Evolutionary conservation across 2,888 invertebrate species (phyloP).

Genomic region (Calameuta idolon): DNA sequence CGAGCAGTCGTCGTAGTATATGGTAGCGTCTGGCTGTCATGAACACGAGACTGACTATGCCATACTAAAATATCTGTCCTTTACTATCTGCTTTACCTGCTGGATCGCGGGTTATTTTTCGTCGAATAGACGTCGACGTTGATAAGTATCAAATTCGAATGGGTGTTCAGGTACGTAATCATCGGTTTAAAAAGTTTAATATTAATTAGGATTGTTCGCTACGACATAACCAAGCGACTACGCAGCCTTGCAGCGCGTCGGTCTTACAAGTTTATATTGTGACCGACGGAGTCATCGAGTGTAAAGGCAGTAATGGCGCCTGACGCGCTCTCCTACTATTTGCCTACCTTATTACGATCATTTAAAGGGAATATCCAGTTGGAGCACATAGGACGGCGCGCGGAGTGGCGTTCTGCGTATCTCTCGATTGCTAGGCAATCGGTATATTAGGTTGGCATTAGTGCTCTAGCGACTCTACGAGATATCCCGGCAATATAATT

Average conservation of each 20-base stretch:
- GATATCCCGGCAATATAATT: constrained; percentile 7
- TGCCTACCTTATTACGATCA: constrained; percentile 2
- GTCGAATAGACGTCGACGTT: not conserved
- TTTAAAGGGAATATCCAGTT: constrained; percentile 3
- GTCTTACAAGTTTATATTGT: not conserved
- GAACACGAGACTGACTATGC: not conserved
- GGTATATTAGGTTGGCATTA: not conserved
- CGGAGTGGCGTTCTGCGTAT: not conserved
- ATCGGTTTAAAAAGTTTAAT: not conserved
- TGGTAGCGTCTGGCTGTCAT: not conserved
- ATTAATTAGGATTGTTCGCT: not conserved
- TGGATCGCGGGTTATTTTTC: not conserved
- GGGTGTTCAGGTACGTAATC: not conserved
- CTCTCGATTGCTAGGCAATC: not conserved
- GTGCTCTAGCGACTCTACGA: not conserved
- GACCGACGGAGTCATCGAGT: not conserved
- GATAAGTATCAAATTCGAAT: not conserved
- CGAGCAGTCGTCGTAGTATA: not conserved
- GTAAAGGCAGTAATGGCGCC: not conserved
- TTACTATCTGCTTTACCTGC: not conserved
- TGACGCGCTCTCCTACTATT: not conserved
- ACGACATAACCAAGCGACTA: not conserved
- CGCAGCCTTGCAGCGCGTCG: not conserved
- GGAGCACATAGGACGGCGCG: not conserved
- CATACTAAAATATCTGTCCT: not conserved